phyloP scores from a whole-genome alignment of 2,113 vertebrate genomes.

The Toxostoma redivivum region DNA sequence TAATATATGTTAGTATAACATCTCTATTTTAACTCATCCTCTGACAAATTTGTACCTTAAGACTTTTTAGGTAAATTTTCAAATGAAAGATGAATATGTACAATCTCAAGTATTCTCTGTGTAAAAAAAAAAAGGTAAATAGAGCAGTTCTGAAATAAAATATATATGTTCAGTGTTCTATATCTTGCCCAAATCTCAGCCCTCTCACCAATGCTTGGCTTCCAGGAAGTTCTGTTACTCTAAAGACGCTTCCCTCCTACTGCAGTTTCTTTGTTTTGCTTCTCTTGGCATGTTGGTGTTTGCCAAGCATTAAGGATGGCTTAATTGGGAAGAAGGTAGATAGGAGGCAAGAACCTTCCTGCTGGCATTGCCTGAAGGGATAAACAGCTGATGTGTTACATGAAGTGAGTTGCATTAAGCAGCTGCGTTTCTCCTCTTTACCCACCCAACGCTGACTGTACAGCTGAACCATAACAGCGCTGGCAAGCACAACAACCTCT shows the following conservation, averaged over 20 bases:
- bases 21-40: background rate
- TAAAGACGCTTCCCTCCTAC: background rate
- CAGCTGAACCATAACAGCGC: rapidly evolving
- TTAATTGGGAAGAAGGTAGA: background rate
- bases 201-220: background rate
- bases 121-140: background rate
- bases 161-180: background rate
- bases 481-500: background rate
- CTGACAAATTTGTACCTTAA: background rate
- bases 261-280: rapidly evolving
- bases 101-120: background rate
- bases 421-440: background rate
- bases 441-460: background rate
- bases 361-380: background rate
- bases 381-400: background rate
- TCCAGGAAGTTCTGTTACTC: background rate
- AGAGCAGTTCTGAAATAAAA: background rate
- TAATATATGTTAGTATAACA: background rate
- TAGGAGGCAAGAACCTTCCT: background rate
- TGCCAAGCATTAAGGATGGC: background rate
- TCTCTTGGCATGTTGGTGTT: background rate
- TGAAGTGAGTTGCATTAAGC: too few relatives aligned
- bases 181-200: background rate
- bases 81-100: background rate
- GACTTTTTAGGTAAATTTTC: background rate